Base-by-base conservation (phyloP, 2,797 vertebrate genomes). In the Melanogrammus aeglefinus region DNA sequence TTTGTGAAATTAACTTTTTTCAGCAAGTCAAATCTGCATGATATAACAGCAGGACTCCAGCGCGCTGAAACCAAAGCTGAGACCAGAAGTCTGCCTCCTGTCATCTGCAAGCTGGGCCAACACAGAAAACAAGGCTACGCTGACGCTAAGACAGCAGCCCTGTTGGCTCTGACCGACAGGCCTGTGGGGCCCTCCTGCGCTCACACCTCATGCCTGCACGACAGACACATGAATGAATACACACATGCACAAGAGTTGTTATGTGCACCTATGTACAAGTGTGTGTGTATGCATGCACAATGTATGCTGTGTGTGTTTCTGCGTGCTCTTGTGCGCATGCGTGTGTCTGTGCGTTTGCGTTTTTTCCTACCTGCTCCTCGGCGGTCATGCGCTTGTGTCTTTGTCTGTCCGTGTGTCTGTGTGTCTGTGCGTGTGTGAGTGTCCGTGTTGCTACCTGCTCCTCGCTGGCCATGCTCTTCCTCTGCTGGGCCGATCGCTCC, bases 401-500 rank as follows among this genome's bases (percentile, higher is more conserved):
- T 21, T 57, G 18, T 6, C 2, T 21, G 21, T 31, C 29, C 2
- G 27, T 21, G 18, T 2, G 18, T 18, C 8, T 36, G 6, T 73
- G 1, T 66, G 16, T 36, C 29, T 29, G 29, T 29, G 29, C 10
- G 2, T 39, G 70, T 44, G 35, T 5, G 31, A 57, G 38, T 47
- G 51, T 31, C 13, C 33, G 66, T 80, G 38, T 10, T 31, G 69
- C 33, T 47, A 93, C 91, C 91, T 93, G 91, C 35, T 92, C 94
- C 84, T 99, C 97, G 8, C 96, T 93, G 88, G 97, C 96, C 94
- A 96, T 94, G 88, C 96, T 99, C 91, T 99, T 99, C 87, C 97
- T 96, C 88, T 99, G 98, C 84, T 98, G 96, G 4, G 97, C 95
- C 12, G 97, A 99, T 86, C 96, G 98, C 90, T 99, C 98, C 95